Percentiles rank a stretch among this genome's conserved stretches.
Conservation (phyloP, 2,113 vertebrate genomes). For the Prietella phreatophila region DNA sequence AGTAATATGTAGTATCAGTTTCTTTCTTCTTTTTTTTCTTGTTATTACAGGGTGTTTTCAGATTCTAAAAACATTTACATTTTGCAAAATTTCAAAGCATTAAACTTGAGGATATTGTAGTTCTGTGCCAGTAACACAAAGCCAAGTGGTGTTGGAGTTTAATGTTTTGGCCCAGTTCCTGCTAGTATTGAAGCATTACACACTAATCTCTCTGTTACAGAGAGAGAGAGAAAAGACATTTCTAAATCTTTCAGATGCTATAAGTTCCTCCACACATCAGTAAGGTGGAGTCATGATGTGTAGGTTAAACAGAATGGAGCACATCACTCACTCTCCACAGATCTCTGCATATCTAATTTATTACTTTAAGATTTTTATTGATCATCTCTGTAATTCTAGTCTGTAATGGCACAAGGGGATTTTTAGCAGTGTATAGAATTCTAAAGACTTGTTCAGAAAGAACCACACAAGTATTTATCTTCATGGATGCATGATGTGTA, state of each 20-base stretch:
- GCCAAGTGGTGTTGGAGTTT: background rate
- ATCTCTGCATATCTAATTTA: background rate
- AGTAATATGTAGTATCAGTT: background rate
- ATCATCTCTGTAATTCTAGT: background rate
- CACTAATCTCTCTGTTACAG: constrained; percentile 10
- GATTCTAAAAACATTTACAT: background rate
- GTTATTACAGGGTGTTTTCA: background rate
- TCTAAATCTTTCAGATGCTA: background rate
- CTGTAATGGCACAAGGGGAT: background rate
- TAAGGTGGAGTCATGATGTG: background rate
- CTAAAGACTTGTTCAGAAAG: background rate
- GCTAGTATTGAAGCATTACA: constrained; percentile 1
- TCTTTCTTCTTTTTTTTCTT: background rate
- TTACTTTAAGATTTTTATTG: background rate
- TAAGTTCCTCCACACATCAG: background rate
- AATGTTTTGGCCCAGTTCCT: constrained; percentile 19
- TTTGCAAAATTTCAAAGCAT: background rate
- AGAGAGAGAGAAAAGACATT: background rate
- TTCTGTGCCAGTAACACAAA: background rate
- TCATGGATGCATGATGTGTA: background rate
- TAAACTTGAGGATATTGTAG: background rate
- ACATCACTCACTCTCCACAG: background rate
- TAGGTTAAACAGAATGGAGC: background rate
- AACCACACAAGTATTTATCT: background rate
- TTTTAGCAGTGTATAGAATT: background rate